Evolutionary conservation across 1,140 invertebrate genomes (phyloP).

Genomic region (Melanaphis sacchari): DNA sequence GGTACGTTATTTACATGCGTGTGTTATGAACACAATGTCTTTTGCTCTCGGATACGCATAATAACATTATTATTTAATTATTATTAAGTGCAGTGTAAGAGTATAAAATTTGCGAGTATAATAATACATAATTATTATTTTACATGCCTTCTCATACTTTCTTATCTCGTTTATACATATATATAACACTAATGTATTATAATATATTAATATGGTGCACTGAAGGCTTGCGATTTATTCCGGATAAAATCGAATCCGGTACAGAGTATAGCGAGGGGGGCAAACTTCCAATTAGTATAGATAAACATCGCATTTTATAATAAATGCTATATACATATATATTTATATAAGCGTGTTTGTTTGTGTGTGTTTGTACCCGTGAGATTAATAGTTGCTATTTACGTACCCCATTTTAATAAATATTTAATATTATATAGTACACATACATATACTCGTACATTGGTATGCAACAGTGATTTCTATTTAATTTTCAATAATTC

Average conservation of each 20-base stretch:
- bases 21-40: background rate
- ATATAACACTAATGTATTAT: background rate
- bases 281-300: background rate
- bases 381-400: background rate
- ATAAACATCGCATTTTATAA: background rate
- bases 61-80: constrained; percentile 1
- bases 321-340: background rate
- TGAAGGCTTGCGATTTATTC: background rate
- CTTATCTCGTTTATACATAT: background rate
- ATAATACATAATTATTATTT: background rate
- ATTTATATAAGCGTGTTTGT: too few species aligned
- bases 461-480: background rate
- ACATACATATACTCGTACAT: background rate
- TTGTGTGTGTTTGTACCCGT: background rate
- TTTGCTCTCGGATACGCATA: background rate
- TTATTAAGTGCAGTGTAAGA: background rate
- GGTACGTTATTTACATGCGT: background rate
- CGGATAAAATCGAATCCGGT: background rate
- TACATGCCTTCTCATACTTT: background rate
- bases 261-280: background rate
- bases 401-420: background rate
- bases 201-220: background rate
- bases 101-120: background rate
- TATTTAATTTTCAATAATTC: background rate
- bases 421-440: background rate